Evolutionary conservation across 2,113 vertebrate species (phyloP).

Genomic region (Lynx canadensis): DNA sequence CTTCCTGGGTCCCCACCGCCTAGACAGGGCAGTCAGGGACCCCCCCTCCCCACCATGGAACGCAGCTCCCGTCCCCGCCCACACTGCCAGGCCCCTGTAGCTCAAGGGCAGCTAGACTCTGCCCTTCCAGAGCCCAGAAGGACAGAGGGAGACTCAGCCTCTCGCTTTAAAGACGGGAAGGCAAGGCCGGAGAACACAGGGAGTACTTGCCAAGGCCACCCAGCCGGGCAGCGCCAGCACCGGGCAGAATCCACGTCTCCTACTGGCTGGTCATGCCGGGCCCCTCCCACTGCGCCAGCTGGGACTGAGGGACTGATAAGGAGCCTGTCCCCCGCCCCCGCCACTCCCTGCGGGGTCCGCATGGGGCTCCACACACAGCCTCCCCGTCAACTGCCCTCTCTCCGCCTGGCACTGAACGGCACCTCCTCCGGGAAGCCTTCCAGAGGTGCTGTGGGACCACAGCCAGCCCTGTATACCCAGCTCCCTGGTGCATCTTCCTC

Average conservation of each 20-base stretch:
- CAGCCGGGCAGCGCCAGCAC: background rate
- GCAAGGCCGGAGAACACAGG: background rate
- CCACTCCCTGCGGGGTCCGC: background rate
- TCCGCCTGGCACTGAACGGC: fast-evolving
- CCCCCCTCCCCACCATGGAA: background rate
- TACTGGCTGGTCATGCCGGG: fast-evolving
- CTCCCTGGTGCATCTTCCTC: background rate
- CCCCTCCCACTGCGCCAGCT: background rate
- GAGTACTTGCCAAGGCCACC: background rate
- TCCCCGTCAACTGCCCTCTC: too few relatives aligned
- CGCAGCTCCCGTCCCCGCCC: fast-evolving
- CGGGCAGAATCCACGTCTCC: background rate
- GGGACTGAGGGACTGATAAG: constrained; percentile 39
- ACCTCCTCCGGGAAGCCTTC: background rate
- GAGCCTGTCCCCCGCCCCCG: background rate
- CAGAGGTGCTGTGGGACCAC: background rate
- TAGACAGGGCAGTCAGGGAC: background rate
- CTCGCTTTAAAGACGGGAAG: background rate
- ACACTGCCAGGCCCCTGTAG: background rate
- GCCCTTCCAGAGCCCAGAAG: background rate
- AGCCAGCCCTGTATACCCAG: background rate
- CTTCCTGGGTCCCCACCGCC: background rate
- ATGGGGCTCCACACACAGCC: background rate
- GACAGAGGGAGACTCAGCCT: background rate
- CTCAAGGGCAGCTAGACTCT: too few relatives aligned